Evolutionary conservation across 2,797 vertebrate species (phyloP).

Genomic region (Liasis olivaceus): DNA sequence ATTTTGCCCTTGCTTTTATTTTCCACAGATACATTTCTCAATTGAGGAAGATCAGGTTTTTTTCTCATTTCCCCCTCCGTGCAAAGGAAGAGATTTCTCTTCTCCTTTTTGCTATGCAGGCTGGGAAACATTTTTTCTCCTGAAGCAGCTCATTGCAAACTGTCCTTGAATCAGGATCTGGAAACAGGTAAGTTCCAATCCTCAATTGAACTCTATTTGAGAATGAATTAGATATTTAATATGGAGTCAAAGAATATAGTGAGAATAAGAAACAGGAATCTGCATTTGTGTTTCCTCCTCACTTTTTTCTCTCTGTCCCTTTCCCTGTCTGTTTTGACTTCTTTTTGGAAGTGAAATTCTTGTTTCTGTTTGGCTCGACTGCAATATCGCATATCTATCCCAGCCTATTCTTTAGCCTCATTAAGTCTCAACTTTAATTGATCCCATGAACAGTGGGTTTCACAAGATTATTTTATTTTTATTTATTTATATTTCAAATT

Average conservation of each 20-base stretch:
- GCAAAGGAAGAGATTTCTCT: not conserved
- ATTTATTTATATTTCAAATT: too few species aligned
- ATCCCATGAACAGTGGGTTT: not conserved
- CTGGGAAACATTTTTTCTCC: not conserved
- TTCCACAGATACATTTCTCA: not conserved
- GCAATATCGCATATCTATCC: not conserved
- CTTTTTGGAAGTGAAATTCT: not conserved
- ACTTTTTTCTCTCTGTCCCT: not conserved
- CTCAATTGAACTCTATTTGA: not conserved
- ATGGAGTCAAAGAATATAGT: not conserved
- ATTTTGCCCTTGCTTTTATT: too few species aligned
- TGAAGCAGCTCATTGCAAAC: not conserved
- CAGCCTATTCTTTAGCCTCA: not conserved
- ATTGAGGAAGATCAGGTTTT: not conserved
- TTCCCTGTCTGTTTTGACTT: not conserved
- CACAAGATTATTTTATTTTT: not conserved
- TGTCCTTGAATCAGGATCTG: not conserved
- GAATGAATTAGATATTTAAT: not conserved
- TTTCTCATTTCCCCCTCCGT: not conserved
- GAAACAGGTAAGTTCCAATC: not conserved
- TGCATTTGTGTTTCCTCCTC: not conserved
- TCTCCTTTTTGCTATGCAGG: not conserved
- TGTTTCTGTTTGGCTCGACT: not conserved
- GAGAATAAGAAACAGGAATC: not conserved
- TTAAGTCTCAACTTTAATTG: not conserved